Evolutionary conservation across 1,140 invertebrate species (phyloP), one percentile per base, ranked within the genome.

Genomic region (Nilaparvata lugens): DNA sequence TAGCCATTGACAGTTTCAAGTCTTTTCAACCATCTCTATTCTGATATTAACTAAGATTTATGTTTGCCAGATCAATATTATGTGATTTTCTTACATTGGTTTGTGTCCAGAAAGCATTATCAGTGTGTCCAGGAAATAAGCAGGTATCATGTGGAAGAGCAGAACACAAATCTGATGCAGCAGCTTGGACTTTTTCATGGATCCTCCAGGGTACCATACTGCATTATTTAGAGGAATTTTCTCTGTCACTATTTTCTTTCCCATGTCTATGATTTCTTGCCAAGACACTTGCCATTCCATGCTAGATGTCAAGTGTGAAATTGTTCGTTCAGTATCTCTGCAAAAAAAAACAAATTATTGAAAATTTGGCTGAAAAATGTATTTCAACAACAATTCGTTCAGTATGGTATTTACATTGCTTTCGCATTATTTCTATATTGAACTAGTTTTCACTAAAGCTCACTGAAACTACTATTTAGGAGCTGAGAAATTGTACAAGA

Each of bases 161-260:
- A 93, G 71, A 53, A 89, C 82, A 68, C 86, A 89, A 40, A 94
- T 81, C 62, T 85, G 84, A 69, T 95, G 91, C 52, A 85, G 68
- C 1, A 87, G 68, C 65, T 83, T 79, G 23, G 83, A 87, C 60
- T 81, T 85, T 68, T 93, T 94, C 87, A 95, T 93, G 1, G 85
- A 89, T 4, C 90, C 89, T 31, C 88, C 88, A 0, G 91, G 91
- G 73, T 93, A 93, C 89, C 89, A 91, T n/a, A 85, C 83, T 1
- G 89, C 82, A 6, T 83, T 82, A 63, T 91, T 91, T 0, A 91
- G 72, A 0, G 89, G 89, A 54, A 90, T 79, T 67, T 79, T 77
- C 60, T 80, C 83, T 65, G 85, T 79, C 18, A 88, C 84, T 40
- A 88, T 81, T 69, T 81, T 80, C 74, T 89, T 77, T 65, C 93